phyloP scores from a whole-genome alignment of 2,888 invertebrate genomes.

The Hydriomena furcata region DNA sequence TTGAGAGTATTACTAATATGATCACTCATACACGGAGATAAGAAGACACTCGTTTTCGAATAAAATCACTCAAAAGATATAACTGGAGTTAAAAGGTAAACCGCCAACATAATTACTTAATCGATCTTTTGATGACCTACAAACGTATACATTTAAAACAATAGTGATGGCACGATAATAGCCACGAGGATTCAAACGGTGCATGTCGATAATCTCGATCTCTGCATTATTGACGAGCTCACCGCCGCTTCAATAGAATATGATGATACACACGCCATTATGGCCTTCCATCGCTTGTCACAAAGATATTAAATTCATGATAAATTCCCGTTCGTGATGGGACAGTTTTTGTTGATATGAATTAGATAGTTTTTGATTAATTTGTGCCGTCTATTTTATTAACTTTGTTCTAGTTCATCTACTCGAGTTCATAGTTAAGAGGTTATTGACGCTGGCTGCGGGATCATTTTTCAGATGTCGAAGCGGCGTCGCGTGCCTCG shows the following conservation, averaged over 20 bases:
- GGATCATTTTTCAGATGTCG: conserved; percentile 44
- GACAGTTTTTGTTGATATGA: conserved; percentile 54
- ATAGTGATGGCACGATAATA: conserved; percentile 72
- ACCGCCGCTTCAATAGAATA: conserved; percentile 67
- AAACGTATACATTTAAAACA: conserved; percentile 67
- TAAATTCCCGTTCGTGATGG: conserved; percentile 63
- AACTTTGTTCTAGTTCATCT: conserved; percentile 11
- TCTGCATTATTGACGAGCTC: conserved; percentile 75
- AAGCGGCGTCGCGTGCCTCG: conserved; percentile 62
- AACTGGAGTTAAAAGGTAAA: conserved; percentile 35
- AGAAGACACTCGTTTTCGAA: conserved; percentile 24
- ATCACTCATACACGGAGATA: conserved; percentile 25
- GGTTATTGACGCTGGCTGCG: conserved; percentile 34
- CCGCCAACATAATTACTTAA: conserved; percentile 53
- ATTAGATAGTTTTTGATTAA: conserved; percentile 43
- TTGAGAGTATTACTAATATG: conserved; percentile 50
- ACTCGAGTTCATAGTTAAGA: conserved; percentile 31
- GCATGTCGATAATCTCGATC: conserved; percentile 77
- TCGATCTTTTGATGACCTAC: conserved; percentile 63
- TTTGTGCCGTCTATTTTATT: conserved; percentile 26
- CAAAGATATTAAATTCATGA: conserved; percentile 64
- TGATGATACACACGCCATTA: conserved; percentile 75
- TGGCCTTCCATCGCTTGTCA: conserved; percentile 63
- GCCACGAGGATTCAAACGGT: conserved; percentile 64
- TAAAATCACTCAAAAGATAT: not conserved